Base-by-base conservation (phyloP, 1,140 invertebrate species). In the Euwallacea fornicatus region DNA sequence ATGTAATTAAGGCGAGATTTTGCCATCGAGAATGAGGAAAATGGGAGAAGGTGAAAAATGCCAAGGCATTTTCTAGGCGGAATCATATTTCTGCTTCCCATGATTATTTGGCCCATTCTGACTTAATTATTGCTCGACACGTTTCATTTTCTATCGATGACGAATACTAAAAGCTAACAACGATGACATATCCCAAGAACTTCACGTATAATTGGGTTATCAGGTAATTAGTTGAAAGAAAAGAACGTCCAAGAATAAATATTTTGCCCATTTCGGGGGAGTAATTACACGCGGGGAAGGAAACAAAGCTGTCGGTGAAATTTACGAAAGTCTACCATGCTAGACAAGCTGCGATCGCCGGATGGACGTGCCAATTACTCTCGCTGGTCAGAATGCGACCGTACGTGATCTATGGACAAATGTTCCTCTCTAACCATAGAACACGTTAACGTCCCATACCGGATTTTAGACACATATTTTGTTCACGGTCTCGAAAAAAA, bases 241-340 rank as follows among this genome's bases (percentile, higher is more conserved):
- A 68, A 41, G 43, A 68, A 50, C 66, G 66, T 68, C 66, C 55
- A 68, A 68, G 56, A 68, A 68, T 59, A 68, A 68, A 68, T 60
- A 60, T 60, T 60, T 68, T 60, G 66, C 55, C 56, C 56, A 68
- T 68, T 68, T 60, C 56, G 66, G 50, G 66, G 66, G 66, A 60
- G 56, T 68, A 68, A 60, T 68, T 59, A 68, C 15, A 60, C 11
- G 44, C 44, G 66, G 56, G 56, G 66, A 68, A 68, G 56, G 66
- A 68, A 68, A 68, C 66, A 42, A 68, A 68, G 66, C 60, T 59
- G 66, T 13, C 66, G 56, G 66, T 68, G 66, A 68, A 68, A 68
- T 68, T 68, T 68, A 68, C 56, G 66, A 68, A 68, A 68, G 66
- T 66, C 46, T 50, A 13, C 46, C 13, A 50, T 66, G 53, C 53